Conservation (phyloP, 2,113 vertebrate species). For the Tachuris rubrigastra region DNA sequence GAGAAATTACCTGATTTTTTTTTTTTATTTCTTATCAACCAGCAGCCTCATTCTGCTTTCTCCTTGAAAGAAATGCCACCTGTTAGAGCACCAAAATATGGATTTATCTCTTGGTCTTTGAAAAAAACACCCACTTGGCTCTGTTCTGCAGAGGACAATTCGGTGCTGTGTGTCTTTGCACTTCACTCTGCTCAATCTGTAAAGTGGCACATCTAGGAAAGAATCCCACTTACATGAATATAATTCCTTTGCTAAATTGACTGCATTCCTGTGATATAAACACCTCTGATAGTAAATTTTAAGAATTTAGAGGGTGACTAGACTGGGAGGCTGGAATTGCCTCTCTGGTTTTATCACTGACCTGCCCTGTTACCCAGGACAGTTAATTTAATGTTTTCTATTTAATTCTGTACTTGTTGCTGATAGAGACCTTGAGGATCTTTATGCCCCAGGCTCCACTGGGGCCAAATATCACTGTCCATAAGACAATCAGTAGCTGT, state of each 20-base stretch:
- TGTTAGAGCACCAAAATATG: neutral
- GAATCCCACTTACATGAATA: neutral
- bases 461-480: neutral
- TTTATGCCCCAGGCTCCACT: neutral
- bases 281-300: neutral
- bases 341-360: neutral
- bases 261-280: neutral
- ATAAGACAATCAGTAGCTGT: neutral
- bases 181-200: neutral
- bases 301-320: neutral
- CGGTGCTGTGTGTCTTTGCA: neutral
- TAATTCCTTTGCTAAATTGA: neutral
- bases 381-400: neutral
- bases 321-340: neutral
- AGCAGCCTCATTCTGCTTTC: neutral
- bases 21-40: neutral
- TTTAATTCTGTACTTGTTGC: neutral
- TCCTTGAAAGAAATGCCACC: constrained; percentile 9
- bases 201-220: neutral
- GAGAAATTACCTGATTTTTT: constrained; percentile 37
- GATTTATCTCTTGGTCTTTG: neutral
- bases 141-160: neutral
- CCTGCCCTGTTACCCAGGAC: neutral
- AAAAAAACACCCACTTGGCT: neutral
- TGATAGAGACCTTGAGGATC: neutral